phyloP scores from a whole-genome alignment of 2,888 invertebrate genomes.

The Spodoptera exigua region DNA sequence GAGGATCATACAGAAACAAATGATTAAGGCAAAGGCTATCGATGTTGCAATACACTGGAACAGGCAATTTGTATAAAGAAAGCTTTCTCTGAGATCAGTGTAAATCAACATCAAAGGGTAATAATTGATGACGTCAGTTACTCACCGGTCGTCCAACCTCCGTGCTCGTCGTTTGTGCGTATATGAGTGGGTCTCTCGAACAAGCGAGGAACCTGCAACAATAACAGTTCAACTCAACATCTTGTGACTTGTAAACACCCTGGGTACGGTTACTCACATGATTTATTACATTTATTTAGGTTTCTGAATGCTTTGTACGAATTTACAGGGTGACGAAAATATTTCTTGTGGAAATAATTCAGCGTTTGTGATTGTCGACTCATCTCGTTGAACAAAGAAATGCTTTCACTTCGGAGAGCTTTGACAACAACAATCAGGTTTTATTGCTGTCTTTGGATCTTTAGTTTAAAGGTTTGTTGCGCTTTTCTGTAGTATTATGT shows the following conservation, averaged over 20 bases:
- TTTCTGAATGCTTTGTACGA: conserved; percentile 51
- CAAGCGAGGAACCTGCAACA: conserved; percentile 81
- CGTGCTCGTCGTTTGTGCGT: conserved; percentile 75
- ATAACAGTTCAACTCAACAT: conserved; percentile 39
- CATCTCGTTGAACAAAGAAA: conserved; percentile 52
- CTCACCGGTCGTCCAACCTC: conserved; percentile 79
- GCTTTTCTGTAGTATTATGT: conserved; percentile 33
- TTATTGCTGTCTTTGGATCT: conserved; percentile 41
- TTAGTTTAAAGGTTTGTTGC: conserved; percentile 8
- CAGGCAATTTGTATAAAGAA: conserved; percentile 38
- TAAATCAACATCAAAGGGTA: conserved; percentile 50
- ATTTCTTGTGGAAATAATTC: conserved; percentile 34
- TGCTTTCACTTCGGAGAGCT: conserved; percentile 43
- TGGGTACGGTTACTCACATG: conserved; percentile 50
- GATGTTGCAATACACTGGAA: conserved; percentile 27
- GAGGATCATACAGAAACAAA: conserved; percentile 44
- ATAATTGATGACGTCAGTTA: conserved; percentile 56
- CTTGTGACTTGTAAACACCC: conserved; percentile 38
- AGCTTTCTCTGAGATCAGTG: conserved; percentile 50
- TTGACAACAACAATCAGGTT: conserved; percentile 30
- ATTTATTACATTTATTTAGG: conserved; percentile 61
- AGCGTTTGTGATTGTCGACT: conserved; percentile 33
- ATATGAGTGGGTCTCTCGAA: conserved; percentile 69
- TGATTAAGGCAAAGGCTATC: conserved; percentile 40
- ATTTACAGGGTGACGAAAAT: conserved; percentile 51